Evolutionary conservation across 2,113 vertebrate species (phyloP).

Genomic region (Mus musculus): GRCm39 chr3:146018501-146019000

Average conservation of each 20-base stretch:
- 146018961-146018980: background rate
- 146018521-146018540: background rate
- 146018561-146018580: background rate
- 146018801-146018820: background rate
- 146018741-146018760: background rate
- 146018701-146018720: background rate
- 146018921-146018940: too few species aligned
- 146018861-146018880: background rate
- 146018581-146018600: background rate
- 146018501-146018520: background rate
- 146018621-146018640: background rate
- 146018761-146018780: background rate
- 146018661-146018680: background rate
- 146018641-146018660: background rate
- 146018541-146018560: background rate
- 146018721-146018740: background rate
- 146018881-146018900: background rate
- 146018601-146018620: background rate
- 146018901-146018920: too few species aligned
- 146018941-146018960: too few species aligned
- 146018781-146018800: background rate
- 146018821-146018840: background rate
- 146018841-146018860: background rate
- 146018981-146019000: background rate
- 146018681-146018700: background rate